phyloP scores from a whole-genome alignment of 2,888 invertebrate species.

The Drosophila anomelani region DNA sequence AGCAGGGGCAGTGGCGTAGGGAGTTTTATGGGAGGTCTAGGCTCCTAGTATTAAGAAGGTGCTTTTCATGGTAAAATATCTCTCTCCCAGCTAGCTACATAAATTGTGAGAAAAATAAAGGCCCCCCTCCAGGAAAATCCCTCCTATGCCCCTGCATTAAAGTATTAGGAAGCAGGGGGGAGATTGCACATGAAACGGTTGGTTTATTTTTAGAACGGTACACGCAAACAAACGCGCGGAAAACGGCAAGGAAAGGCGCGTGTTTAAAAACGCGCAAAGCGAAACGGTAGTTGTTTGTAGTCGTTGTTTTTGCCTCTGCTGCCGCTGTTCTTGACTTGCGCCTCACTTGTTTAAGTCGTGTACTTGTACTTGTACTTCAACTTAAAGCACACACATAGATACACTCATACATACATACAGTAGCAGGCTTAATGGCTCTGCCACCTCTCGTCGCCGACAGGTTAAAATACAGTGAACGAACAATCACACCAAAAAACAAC shows the following conservation, averaged over 20 bases:
- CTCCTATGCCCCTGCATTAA: background rate
- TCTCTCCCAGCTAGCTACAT: too few species aligned
- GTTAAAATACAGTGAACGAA: conserved; percentile 34
- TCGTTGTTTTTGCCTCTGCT: conserved; percentile 48
- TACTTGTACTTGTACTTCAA: conserved; percentile 42
- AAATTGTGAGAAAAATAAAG: too few species aligned
- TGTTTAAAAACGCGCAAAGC: conserved; percentile 56
- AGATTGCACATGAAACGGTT: conserved; percentile 67
- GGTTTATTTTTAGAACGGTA: conserved; percentile 71
- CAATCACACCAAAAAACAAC: conserved; percentile 24
- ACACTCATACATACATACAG: conserved; percentile 3
- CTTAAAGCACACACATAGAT: conserved; percentile 26
- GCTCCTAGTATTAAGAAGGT: too few species aligned
- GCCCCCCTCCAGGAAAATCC: background rate
- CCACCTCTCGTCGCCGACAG: conserved; percentile 42
- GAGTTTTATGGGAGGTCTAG: background rate
- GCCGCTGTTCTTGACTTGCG: conserved; percentile 40
- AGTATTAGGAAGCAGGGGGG: conserved; percentile 27
- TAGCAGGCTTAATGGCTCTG: conserved; percentile 32
- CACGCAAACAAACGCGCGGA: conserved; percentile 43
- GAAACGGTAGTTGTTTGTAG: conserved; percentile 65
- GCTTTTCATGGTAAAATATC: too few species aligned
- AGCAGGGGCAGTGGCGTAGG: background rate
- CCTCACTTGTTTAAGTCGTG: conserved; percentile 49
- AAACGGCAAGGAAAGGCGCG: conserved; percentile 45